phyloP scores from a whole-genome alignment of 2,888 invertebrate genomes.

The Koerneria pararmatus region DNA sequence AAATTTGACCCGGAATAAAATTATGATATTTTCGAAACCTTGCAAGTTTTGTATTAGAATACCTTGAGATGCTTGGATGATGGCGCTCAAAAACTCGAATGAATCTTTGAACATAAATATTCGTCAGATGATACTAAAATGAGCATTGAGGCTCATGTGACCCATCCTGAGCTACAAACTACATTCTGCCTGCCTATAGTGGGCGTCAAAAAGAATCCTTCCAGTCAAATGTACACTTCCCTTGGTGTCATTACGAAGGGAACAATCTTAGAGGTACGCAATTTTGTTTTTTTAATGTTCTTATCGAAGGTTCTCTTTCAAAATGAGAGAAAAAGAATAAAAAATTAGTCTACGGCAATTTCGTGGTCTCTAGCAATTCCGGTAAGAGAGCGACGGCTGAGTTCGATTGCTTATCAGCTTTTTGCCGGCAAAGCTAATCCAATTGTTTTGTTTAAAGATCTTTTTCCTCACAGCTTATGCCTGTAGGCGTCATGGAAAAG shows the following conservation, averaged over 20 bases:
- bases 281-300: too few species aligned
- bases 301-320: too few species aligned
- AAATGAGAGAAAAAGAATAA: too few species aligned
- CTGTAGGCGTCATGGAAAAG: too few species aligned
- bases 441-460: too few species aligned
- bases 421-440: too few species aligned
- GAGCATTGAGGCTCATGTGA: constrained; percentile 79
- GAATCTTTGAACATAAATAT: neutral
- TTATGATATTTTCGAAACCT: neutral
- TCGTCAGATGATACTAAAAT: neutral
- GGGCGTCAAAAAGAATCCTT: constrained; percentile 98
- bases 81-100: neutral
- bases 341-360: too few species aligned
- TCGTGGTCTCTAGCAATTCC: too few species aligned
- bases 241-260: constrained; percentile 91
- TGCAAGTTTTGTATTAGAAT: constrained; percentile 13
- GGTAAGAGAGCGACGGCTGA: too few species aligned
- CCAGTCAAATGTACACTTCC: constrained; percentile 90
- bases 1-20: too few species aligned
- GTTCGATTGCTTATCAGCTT: too few species aligned
- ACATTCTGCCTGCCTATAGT: constrained; percentile 95
- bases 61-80: neutral
- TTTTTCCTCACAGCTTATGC: too few species aligned
- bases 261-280: constrained; percentile 47
- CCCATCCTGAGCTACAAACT: constrained; percentile 96